These are phyloP conservation scores for Maniola hyperantus DNA, from an alignment of 2,888 invertebrate genomes.

Conservation along the genomic window DNA sequence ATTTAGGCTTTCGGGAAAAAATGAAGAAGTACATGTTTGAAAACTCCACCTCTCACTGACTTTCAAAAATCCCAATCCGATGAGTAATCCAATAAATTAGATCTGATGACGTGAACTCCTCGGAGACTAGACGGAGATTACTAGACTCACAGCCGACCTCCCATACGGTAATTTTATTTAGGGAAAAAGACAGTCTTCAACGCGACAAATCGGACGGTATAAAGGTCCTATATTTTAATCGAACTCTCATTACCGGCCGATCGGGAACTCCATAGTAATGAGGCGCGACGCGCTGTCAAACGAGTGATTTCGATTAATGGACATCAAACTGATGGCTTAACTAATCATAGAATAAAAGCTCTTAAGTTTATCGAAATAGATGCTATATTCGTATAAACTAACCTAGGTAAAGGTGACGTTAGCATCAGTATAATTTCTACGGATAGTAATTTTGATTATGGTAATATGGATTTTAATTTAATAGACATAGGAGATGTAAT, in stretches of 20 bases:
- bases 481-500: slow-evolving; percentile 13
- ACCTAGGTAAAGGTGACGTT: slow-evolving; percentile 1
- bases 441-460: slow-evolving; percentile 1
- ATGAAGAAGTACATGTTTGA: too few species aligned
- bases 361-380: neutral
- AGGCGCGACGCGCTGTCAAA: slow-evolving; percentile 41
- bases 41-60: too few species aligned
- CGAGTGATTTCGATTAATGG: slow-evolving; percentile 39
- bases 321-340: slow-evolving; percentile 13
- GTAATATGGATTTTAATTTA: slow-evolving; percentile 17
- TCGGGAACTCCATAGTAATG: slow-evolving; percentile 42
- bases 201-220: slow-evolving; percentile 12
- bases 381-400: neutral
- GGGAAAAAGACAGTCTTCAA: too few species aligned
- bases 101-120: too few species aligned
- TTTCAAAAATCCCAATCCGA: too few species aligned
- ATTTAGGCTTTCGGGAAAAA: too few species aligned
- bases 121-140: too few species aligned
- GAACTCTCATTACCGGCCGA: slow-evolving; percentile 46
- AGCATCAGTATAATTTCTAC: neutral
- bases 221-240: slow-evolving; percentile 43
- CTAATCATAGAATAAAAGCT: slow-evolving; percentile 1
- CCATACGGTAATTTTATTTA: too few species aligned
- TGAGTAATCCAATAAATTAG: too few species aligned
- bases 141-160: too few species aligned